A percentile compares a stretch with the other conserved stretches of the same genome.
These are phyloP conservation scores for Dreissena polymorpha DNA, from an alignment of 1,140 invertebrate genomes.

Conservation along the genomic window DNA sequence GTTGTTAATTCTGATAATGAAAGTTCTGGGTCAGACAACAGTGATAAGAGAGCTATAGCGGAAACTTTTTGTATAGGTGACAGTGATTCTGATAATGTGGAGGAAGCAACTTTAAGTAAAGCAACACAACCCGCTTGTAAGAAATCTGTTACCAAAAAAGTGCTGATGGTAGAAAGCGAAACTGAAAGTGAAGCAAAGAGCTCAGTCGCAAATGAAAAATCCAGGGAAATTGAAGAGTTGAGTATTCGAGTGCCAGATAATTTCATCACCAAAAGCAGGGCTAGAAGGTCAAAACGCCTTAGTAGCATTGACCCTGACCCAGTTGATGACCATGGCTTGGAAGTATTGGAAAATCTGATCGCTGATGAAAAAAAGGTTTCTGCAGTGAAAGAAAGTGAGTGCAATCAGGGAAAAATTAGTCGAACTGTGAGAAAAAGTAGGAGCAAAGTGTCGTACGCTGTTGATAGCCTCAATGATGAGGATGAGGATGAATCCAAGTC, in stretches of 20 bases:
- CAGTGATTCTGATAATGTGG: not conserved
- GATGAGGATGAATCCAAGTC: not conserved
- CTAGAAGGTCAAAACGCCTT: not conserved
- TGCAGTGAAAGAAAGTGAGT: not conserved
- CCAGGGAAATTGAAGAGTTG: not conserved
- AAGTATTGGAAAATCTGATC: not conserved
- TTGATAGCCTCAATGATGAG: conserved; percentile 6
- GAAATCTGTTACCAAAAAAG: not conserved
- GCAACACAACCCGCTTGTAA: not conserved
- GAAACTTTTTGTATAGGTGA: not conserved
- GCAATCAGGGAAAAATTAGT: not conserved
- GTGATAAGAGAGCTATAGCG: not conserved
- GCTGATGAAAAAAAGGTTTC: not conserved
- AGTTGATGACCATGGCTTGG: not conserved
- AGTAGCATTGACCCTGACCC: not conserved
- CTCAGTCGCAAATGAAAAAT: not conserved
- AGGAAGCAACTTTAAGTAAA: not conserved
- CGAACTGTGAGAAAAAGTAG: not conserved
- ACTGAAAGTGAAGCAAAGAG: not conserved
- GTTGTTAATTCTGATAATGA: conserved; percentile 1
- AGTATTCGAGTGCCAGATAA: not conserved
- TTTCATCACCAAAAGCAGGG: not conserved
- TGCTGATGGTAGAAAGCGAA: not conserved
- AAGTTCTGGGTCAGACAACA: not conserved
- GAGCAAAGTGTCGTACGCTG: not conserved